Conservation (phyloP, 2,113 vertebrate genomes). For the Periophthalmodon schlosseri region DNA sequence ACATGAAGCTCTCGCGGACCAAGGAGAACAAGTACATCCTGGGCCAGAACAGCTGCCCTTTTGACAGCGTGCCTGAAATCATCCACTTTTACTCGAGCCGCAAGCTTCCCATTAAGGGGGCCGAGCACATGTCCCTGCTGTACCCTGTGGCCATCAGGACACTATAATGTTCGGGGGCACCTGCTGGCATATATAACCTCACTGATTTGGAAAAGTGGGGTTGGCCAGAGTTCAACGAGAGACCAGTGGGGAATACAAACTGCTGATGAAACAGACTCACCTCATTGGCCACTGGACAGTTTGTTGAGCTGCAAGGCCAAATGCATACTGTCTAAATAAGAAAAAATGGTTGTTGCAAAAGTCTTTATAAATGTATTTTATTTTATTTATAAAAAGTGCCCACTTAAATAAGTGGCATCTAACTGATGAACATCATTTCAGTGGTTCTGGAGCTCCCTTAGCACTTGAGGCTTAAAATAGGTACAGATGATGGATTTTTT, state of each 20-base stretch:
- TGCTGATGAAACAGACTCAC: slow-evolving; percentile 58
- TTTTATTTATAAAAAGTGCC: slow-evolving; percentile 67
- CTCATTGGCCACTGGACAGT: slow-evolving; percentile 52
- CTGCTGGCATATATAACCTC: slow-evolving; percentile 31
- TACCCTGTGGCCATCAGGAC: slow-evolving; percentile 96
- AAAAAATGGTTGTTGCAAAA: slow-evolving; percentile 47
- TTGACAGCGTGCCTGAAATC: slow-evolving; percentile 94
- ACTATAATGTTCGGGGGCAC: slow-evolving; percentile 77
- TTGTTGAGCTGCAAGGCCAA: slow-evolving; percentile 49
- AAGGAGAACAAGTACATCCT: slow-evolving; percentile 96
- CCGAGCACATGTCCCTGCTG: slow-evolving; percentile 97
- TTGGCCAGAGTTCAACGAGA: slow-evolving; percentile 13
- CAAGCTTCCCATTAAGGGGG: slow-evolving; percentile 98
- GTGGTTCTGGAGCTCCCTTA: slow-evolving; percentile 45
- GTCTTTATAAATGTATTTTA: slow-evolving; percentile 48
- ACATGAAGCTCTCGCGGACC: slow-evolving; percentile 95
- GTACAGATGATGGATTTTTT: slow-evolving; percentile 47
- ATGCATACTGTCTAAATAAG: slow-evolving; percentile 34
- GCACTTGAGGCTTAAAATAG: slow-evolving; percentile 59
- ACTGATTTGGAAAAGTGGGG: slow-evolving; percentile 4
- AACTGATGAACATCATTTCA: slow-evolving; percentile 53
- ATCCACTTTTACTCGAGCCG: slow-evolving; percentile 97
- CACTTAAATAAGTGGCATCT: slow-evolving; percentile 33
- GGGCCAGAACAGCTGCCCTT: slow-evolving; percentile 96
- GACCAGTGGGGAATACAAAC: slow-evolving; percentile 43